A percentile compares a stretch with the other conserved stretches of the same genome.
phyloP scores from a whole-genome alignment of 2,888 invertebrate species.

The Smittia sp. region DNA sequence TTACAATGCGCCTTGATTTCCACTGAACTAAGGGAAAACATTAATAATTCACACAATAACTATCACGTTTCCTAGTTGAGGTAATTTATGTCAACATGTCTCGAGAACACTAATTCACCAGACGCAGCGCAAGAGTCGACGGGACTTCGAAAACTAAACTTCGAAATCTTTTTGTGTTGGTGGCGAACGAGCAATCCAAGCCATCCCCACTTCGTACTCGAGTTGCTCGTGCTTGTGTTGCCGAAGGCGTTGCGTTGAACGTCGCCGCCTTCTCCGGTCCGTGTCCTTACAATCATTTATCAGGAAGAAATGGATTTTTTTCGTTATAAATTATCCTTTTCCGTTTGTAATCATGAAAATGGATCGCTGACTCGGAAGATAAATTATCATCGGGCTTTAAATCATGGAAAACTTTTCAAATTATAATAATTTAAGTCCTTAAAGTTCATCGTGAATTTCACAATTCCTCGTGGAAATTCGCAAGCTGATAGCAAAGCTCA shows the following conservation, averaged over 20 bases:
- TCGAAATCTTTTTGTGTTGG: slow-evolving; percentile 1
- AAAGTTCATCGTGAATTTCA: not conserved
- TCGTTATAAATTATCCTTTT: slow-evolving; percentile 18
- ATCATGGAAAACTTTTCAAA: slow-evolving; percentile 1
- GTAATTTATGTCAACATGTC: slow-evolving; percentile 23
- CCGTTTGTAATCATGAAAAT: slow-evolving; percentile 6
- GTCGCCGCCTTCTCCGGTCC: not conserved
- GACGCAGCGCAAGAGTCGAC: not conserved
- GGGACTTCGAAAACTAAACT: not conserved
- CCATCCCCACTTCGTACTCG: not conserved
- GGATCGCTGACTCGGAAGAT: not conserved
- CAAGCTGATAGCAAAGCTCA: slow-evolving; percentile 3
- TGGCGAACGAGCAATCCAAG: not conserved
- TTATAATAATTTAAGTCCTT: not conserved
- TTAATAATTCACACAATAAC: not conserved
- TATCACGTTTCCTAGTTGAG: not conserved
- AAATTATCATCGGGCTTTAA: not conserved
- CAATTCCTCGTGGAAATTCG: not conserved
- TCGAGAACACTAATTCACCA: slow-evolving; percentile 14
- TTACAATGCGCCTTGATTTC: not conserved
- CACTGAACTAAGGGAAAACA: not conserved
- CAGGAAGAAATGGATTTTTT: slow-evolving; percentile 19
- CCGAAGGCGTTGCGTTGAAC: not conserved
- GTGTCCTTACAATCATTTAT: slow-evolving; percentile 7
- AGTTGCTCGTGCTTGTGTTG: not conserved